These are phyloP conservation scores for Arremon brunneinucha DNA, from an alignment of 2,797 vertebrate species.

Conservation along the genomic window DNA sequence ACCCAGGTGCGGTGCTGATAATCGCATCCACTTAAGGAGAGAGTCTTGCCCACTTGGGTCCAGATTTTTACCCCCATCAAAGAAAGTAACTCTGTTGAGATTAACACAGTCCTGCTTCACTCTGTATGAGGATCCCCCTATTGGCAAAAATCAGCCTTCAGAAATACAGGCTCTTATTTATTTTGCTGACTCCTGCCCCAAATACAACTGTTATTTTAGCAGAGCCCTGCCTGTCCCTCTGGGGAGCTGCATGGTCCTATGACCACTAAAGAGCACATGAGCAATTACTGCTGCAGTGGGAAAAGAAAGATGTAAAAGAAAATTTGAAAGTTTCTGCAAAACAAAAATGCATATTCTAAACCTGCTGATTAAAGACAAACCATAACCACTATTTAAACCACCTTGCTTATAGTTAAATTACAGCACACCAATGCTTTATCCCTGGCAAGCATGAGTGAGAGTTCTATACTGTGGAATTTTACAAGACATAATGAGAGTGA, in stretches of 20 bases:
- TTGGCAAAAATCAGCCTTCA: background rate
- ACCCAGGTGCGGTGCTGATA: fast-evolving
- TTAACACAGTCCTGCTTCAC: background rate
- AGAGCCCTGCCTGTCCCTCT: background rate
- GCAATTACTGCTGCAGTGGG: background rate
- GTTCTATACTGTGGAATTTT: background rate
- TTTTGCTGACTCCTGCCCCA: background rate
- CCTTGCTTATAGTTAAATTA: background rate
- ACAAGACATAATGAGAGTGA: background rate
- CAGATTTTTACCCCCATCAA: background rate
- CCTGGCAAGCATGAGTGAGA: background rate
- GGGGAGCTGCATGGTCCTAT: background rate
- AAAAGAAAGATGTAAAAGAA: background rate
- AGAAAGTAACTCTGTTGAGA: background rate
- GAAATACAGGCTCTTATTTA: background rate
- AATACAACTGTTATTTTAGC: background rate
- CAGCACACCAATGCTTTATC: background rate
- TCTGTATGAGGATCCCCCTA: background rate
- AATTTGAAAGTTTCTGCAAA: background rate
- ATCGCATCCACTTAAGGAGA: background rate
- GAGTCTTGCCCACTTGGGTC: background rate
- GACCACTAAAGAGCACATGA: background rate
- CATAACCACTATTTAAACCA: background rate
- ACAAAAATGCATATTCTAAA: background rate
- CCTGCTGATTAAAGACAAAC: background rate